Percentiles rank a stretch among this genome's conserved stretches.
phyloP scores from a whole-genome alignment of 2,113 vertebrate species.

The Polypterus bichir region DNA sequence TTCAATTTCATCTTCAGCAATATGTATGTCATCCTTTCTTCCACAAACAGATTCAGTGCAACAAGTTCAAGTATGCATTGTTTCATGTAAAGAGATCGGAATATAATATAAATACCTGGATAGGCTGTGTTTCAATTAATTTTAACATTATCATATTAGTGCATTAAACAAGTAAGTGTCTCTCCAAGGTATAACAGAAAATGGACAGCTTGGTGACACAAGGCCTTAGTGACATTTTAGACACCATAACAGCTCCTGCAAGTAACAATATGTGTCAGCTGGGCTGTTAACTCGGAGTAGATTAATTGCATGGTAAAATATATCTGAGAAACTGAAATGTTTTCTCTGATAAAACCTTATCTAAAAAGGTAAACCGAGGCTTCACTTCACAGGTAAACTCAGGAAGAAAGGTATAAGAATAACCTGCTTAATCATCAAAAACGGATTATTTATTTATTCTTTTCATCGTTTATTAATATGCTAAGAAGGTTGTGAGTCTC shows the following conservation, averaged over 20 bases:
- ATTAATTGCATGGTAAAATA: background rate
- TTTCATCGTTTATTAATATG: too few species aligned
- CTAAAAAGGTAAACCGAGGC: background rate
- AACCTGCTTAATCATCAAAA: too few species aligned
- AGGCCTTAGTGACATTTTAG: constrained; percentile 48
- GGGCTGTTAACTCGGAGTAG: background rate
- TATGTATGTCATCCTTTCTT: too few species aligned
- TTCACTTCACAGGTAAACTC: too few species aligned
- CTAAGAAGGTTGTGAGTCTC: too few species aligned
- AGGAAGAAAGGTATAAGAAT: too few species aligned
- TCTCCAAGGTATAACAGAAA: constrained; percentile 52
- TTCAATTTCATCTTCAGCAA: too few species aligned
- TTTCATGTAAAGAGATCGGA: background rate
- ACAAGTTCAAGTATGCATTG: too few species aligned
- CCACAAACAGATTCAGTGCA: too few species aligned
- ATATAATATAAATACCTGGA: constrained; percentile 6
- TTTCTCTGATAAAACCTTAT: background rate
- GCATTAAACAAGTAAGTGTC: constrained; percentile 36
- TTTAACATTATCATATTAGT: constrained; percentile 29
- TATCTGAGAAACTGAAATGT: background rate
- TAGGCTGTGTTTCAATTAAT: constrained; percentile 19
- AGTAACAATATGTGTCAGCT: constrained; percentile 39
- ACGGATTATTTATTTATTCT: too few species aligned
- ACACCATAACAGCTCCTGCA: constrained; percentile 61
- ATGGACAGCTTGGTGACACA: constrained; percentile 40